phyloP scores from a whole-genome alignment of 2,797 vertebrate genomes.

The Hypotaenidia okinawae region DNA sequence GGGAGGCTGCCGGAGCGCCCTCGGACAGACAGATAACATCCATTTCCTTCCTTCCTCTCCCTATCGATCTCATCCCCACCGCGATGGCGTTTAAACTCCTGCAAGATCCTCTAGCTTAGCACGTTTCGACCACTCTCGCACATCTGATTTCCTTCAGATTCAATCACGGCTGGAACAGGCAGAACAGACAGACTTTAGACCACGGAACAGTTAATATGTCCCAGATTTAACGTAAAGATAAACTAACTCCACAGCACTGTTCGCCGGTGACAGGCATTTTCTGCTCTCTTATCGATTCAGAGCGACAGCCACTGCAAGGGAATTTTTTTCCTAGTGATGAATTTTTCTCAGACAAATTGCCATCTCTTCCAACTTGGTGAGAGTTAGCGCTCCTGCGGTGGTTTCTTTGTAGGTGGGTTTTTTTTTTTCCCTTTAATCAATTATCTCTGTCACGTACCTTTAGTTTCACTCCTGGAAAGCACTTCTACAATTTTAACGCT shows the following conservation, averaged over 20 bases:
- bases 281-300: not conserved
- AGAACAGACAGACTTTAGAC: slow-evolving; percentile 39
- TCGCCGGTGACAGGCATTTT: slow-evolving; percentile 15
- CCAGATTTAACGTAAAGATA: slow-evolving; percentile 66
- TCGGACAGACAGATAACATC: not conserved
- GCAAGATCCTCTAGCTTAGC: slow-evolving; percentile 40
- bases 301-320: not conserved
- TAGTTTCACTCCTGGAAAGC: not conserved
- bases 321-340: not conserved
- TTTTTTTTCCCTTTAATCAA: not conserved
- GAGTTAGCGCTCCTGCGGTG: not conserved
- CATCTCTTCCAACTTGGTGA: not conserved
- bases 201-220: slow-evolving; percentile 53
- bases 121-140: slow-evolving; percentile 51
- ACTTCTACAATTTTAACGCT: not conserved
- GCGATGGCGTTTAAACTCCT: slow-evolving; percentile 13
- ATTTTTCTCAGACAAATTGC: slow-evolving; percentile 1
- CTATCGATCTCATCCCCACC: slow-evolving; percentile 19
- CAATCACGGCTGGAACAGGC: slow-evolving; percentile 2
- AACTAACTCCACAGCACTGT: slow-evolving; percentile 3
- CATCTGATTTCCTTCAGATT: slow-evolving; percentile 69
- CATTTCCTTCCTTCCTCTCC: slow-evolving; percentile 37
- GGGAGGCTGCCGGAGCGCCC: not conserved
- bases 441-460: not conserved
- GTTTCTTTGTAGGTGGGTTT: not conserved